phyloP scores from a whole-genome alignment of 1,140 invertebrate genomes.

The Cephus cinctus region DNA sequence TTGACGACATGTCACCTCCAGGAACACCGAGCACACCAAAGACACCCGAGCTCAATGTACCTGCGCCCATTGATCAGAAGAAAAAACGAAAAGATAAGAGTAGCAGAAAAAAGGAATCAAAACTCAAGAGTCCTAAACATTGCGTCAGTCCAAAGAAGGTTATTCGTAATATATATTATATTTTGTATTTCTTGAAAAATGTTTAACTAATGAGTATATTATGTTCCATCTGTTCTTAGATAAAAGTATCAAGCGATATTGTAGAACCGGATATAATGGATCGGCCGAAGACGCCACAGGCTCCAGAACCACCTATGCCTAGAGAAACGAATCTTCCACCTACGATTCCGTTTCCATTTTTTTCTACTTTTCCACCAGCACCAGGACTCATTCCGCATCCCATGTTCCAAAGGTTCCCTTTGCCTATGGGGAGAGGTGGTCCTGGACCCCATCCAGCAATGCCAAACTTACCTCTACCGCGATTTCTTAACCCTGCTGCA shows the following conservation, averaged over 20 bases:
- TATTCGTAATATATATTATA: slow-evolving; percentile 12
- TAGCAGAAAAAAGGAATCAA: slow-evolving; percentile 65
- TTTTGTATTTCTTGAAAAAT: slow-evolving; percentile 2
- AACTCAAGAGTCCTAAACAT: slow-evolving; percentile 47
- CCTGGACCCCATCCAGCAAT: slow-evolving; percentile 55
- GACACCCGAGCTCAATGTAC: slow-evolving; percentile 59
- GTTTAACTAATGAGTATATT: slow-evolving; percentile 1
- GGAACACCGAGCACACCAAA: slow-evolving; percentile 59
- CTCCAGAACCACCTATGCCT: slow-evolving; percentile 51
- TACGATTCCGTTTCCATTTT: slow-evolving; percentile 56
- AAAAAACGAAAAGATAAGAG: slow-evolving; percentile 64
- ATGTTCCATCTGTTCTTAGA: slow-evolving; percentile 26
- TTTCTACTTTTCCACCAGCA: slow-evolving; percentile 56
- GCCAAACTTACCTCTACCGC: slow-evolving; percentile 54
- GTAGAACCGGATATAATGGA: slow-evolving; percentile 49
- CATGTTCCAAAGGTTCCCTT: slow-evolving; percentile 41
- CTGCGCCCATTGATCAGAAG: slow-evolving; percentile 41
- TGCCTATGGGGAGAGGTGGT: slow-evolving; percentile 46
- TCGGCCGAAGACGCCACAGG: slow-evolving; percentile 67
- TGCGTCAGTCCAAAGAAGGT: slow-evolving; percentile 44
- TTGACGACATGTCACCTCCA: slow-evolving; percentile 60
- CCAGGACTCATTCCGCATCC: slow-evolving; percentile 69
- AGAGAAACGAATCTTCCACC: slow-evolving; percentile 58
- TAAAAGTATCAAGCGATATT: slow-evolving; percentile 33
- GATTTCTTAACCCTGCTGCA: slow-evolving; percentile 26